These are phyloP conservation scores for Phainopepla nitens DNA, from an alignment of 2,113 vertebrate species.

Conservation along the genomic window DNA sequence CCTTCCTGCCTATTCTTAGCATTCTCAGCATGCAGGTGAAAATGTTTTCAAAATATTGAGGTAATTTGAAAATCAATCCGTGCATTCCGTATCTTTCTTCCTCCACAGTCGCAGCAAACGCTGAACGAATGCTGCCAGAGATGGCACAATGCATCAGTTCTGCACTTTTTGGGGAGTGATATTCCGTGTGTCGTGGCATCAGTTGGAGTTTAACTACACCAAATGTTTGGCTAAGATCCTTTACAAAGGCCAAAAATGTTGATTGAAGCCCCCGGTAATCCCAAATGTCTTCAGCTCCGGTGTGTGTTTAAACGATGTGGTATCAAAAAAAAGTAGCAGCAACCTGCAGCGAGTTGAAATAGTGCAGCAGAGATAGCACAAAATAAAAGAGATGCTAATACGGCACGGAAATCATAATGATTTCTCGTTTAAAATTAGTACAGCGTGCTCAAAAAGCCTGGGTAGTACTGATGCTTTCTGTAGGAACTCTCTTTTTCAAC, in stretches of 20 bases:
- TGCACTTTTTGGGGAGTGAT: conserved; percentile 41
- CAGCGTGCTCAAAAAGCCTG: neutral
- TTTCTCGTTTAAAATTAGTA: conserved; percentile 51
- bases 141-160: conserved; percentile 60
- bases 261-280: neutral
- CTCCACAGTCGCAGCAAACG: conserved; percentile 55
- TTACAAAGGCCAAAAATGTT: neutral
- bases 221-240: conserved; percentile 36
- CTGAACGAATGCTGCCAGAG: conserved; percentile 65
- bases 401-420: neutral
- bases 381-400: conserved; percentile 22
- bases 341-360: conserved; percentile 20
- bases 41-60: conserved; percentile 97
- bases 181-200: neutral
- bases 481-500: conserved; percentile 9
- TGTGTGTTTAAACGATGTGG: neutral
- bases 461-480: neutral
- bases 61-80: conserved; percentile 84
- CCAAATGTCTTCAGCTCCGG: neutral
- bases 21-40: conserved; percentile 92
- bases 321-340: neutral
- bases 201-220: conserved; percentile 7
- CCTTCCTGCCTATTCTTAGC: conserved; percentile 80
- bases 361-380: neutral
- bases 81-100: conserved; percentile 74